Evolutionary conservation across 23 tunicate genomes (phyloP), one percentile per base, ranked within the genome.

Genomic region (Styela plicata): DNA sequence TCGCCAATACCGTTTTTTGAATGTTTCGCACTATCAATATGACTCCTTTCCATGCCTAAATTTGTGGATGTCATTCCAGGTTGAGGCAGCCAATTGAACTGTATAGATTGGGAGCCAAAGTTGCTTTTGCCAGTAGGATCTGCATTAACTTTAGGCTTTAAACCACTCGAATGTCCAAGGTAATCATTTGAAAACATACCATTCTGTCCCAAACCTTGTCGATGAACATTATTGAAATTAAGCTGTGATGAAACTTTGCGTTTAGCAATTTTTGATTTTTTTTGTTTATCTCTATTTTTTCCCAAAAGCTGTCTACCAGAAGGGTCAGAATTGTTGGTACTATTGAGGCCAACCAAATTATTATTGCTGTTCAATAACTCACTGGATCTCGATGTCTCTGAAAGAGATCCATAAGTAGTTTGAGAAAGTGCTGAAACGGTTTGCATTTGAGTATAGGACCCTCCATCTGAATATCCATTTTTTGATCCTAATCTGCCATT

Each of bases 71-170:
- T 71, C 35, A 34, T 22, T 13, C 57, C 57, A 7, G 57, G 57
- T 44, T 44, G 57, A 5, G 57, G 7, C 57, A 44, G 7, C 57
- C 57, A 44, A 44, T 44, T 44, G 10, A 44, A 5, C 13, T 44
- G 57, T 5, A 5, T 5, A 5, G 57, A 44, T 44, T 44, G 57
- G 57, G 10, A 5, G 37, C 29, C 5, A 3, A 13, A 2, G n/a
- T 69, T 71, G 21, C 33, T 27, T 23, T 32, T 81, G 57, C 52
- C 76, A 19, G 86, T 91, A 0, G 97, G 97, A 52, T 91, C 97
- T 2, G 97, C 97, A 32, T 85, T 91, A 28, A 89, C 79, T 83
- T 91, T 91, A 0, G 97, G 97, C 26, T 82, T 83, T 34, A 91
- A 62, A 25, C 63, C 79, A 69, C 89, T 86, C 13, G 66, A 76